Base-by-base conservation (phyloP, 2,888 invertebrate species). In the Lithophane socia region DNA sequence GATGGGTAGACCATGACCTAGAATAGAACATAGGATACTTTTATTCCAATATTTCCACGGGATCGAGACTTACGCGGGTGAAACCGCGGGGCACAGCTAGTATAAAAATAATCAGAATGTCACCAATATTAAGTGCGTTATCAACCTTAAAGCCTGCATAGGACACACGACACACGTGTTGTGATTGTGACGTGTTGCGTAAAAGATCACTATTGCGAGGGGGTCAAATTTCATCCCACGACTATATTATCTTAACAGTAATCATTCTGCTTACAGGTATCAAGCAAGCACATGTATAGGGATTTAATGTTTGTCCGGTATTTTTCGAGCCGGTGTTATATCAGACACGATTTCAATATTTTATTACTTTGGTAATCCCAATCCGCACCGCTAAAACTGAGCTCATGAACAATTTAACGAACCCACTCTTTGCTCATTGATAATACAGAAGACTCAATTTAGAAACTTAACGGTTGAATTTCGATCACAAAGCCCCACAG, bases 401-500 rank as follows among this genome's bases (percentile, higher is more conserved):
- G 47, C 65, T 73, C 69, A 56, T 70, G 65, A 83, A 86, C 74
- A 73, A 72, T 79, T 70, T 67, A 72, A 77, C 69, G 63, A 77
- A 87, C 70, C 73, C 69, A 69, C 64, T 78, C 73, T 69, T 75
- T 71, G 75, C 70, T 83, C 69, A 66, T 80, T 84, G 74, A 73
- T 82, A 80, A 82, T 69, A 74, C 64, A 80, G 72, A 74, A 63
- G 82, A 74, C 79, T 76, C 77, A 78, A 84, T 88, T 86, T 75
- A 47, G 73, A 64, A 77, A 77, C 71, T 82, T 73, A 68, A 65
- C 72, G 75, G 74, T 77, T 68, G 69, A 80, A 81, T 82, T 84
- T 81, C 24, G 71, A 80, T 80, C 84, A 85, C 87, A 88, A 88
- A 86, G 85, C 79, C 69, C 77, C 77, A 63, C 77, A 72, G 71